These are phyloP conservation scores for Megamerina dolium DNA, from an alignment of 2,888 invertebrate genomes.

Conservation along the genomic window DNA sequence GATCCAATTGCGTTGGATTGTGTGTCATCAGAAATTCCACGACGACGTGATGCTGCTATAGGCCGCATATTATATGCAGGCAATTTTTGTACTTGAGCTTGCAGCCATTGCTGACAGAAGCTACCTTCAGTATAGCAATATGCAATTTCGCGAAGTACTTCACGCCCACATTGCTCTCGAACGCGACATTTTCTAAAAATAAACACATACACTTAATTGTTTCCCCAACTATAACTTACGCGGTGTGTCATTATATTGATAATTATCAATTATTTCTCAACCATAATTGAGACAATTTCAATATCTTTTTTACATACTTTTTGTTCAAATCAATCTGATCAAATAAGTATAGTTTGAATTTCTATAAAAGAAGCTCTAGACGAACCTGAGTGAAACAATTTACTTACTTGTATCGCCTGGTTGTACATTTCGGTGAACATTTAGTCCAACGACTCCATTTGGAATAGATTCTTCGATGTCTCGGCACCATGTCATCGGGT, in stretches of 20 bases:
- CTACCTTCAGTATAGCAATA: constrained; percentile 80
- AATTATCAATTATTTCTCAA: too few species aligned
- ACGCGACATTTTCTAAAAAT: constrained; percentile 64
- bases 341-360: too few species aligned
- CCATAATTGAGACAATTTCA: too few species aligned
- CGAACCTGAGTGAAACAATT: too few species aligned
- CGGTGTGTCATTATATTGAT: too few species aligned
- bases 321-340: too few species aligned
- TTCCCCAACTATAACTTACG: too few species aligned
- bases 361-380: too few species aligned
- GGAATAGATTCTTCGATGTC: constrained; percentile 55
- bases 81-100: constrained; percentile 43
- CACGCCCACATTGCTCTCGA: constrained; percentile 67
- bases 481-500: constrained; percentile 34
- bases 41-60: constrained; percentile 31
- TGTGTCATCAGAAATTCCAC: constrained; percentile 27
- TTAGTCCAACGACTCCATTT: constrained; percentile 80
- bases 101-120: constrained; percentile 69
- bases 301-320: too few species aligned
- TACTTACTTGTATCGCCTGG: constrained; percentile 65
- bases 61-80: constrained; percentile 39
- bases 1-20: constrained; percentile 37
- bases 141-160: constrained; percentile 74
- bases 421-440: constrained; percentile 74
- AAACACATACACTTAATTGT: too few species aligned